Evolutionary conservation across 2,113 vertebrate species (phyloP).

Genomic region (Pluvianellus socialis): DNA sequence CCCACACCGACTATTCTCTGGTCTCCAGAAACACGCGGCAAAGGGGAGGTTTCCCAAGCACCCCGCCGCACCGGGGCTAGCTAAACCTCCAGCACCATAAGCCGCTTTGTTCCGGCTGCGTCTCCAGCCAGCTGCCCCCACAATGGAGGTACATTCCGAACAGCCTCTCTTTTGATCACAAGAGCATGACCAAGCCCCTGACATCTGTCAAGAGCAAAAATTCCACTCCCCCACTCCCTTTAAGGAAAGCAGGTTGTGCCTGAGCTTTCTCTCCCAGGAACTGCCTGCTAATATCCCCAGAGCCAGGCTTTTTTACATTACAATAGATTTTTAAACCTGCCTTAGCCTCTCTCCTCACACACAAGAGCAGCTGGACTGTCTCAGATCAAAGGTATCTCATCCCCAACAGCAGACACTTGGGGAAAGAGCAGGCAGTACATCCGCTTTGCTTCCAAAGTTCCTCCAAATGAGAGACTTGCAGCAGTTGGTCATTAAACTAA

Average conservation of each 20-base stretch:
- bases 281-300: not conserved
- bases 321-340: not conserved
- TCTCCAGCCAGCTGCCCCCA: constrained; percentile 15
- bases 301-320: not conserved
- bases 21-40: not conserved
- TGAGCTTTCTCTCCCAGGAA: not conserved
- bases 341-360: not conserved
- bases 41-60: not conserved
- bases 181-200: constrained; percentile 3
- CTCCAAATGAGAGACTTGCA: not conserved
- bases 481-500: not conserved
- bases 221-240: not conserved
- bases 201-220: constrained; percentile 12
- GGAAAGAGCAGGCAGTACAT: not conserved
- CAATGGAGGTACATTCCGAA: not conserved
- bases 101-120: not conserved
- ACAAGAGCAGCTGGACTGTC: not conserved
- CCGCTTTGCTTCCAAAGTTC: not conserved
- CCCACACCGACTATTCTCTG: not conserved
- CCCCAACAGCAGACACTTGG: not conserved
- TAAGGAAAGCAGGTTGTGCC: not conserved
- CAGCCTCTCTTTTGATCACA: not conserved
- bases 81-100: not conserved
- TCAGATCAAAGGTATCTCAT: not conserved
- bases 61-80: not conserved